A percentile compares a stretch with the other conserved stretches of the same genome.
These are phyloP conservation scores for Mastigias papua DNA, from an alignment of 30 jellyfish, hydroid and myxozoan genomes.

Conservation along the genomic window DNA sequence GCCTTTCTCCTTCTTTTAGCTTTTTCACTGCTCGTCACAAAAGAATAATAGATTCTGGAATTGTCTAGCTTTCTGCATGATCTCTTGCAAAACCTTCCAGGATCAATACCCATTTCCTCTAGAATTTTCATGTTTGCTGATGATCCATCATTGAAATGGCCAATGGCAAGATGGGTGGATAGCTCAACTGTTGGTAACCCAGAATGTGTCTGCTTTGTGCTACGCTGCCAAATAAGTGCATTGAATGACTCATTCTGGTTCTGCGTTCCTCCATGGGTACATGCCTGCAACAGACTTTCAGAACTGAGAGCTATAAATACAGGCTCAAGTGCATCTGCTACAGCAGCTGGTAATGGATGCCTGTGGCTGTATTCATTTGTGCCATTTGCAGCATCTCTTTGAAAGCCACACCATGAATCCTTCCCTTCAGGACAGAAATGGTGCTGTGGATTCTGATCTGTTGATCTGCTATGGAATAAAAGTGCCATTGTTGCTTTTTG, in stretches of 20 bases:
- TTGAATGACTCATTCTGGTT: constrained; percentile 57
- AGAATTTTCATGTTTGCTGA: neutral
- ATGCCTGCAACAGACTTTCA: neutral
- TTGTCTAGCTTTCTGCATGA: neutral
- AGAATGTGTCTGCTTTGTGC: constrained; percentile 22
- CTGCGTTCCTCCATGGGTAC: constrained; percentile 35
- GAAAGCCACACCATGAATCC: constrained; percentile 33
- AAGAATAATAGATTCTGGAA: neutral
- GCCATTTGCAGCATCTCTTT: too few relatives aligned
- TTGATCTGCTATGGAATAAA: neutral
- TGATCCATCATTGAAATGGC: constrained; percentile 36
- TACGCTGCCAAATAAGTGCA: constrained; percentile 24
- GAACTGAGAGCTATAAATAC: constrained; percentile 22
- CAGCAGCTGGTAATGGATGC: constrained; percentile 33
- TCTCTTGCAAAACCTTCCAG: neutral
- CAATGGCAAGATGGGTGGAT: constrained; percentile 15
- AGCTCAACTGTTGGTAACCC: neutral
- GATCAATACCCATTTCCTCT: neutral
- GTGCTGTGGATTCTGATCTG: neutral
- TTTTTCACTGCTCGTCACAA: neutral
- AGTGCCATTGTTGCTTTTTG: constrained; percentile 10
- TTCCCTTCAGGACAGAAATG: constrained; percentile 9
- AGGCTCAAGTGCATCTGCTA: neutral
- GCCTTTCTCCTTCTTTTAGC: constrained; percentile 12
- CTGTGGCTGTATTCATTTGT: neutral